phyloP scores from a whole-genome alignment of 1,140 invertebrate genomes.

The Apis mellifera region Amel_HAv3.1 CM009932.2:10311001-10311500 shows the following conservation, averaged over 20 bases:
- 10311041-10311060: not conserved
- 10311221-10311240: constrained; percentile 29
- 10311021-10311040: not conserved
- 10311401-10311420: not conserved
- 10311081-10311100: constrained; percentile 78
- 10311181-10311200: not conserved
- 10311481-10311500: too few relatives aligned
- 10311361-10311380: not conserved
- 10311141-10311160: constrained; percentile 66
- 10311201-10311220: not conserved
- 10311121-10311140: constrained; percentile 76
- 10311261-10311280: constrained; percentile 85
- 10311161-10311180: not conserved
- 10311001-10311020: not conserved
- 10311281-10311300: constrained; percentile 84
- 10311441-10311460: not conserved
- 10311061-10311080: constrained; percentile 23
- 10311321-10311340: constrained; percentile 84
- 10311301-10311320: constrained; percentile 84
- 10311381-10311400: not conserved
- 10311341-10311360: constrained; percentile 82
- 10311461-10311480: not conserved
- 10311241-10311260: constrained; percentile 83
- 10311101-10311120: constrained; percentile 75
- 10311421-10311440: not conserved